Percentiles rank a stretch among this genome's conserved stretches.
Evolutionary conservation across 2,888 invertebrate species (phyloP).

Genomic region (Liopterus haemorrhoidalis): DNA sequence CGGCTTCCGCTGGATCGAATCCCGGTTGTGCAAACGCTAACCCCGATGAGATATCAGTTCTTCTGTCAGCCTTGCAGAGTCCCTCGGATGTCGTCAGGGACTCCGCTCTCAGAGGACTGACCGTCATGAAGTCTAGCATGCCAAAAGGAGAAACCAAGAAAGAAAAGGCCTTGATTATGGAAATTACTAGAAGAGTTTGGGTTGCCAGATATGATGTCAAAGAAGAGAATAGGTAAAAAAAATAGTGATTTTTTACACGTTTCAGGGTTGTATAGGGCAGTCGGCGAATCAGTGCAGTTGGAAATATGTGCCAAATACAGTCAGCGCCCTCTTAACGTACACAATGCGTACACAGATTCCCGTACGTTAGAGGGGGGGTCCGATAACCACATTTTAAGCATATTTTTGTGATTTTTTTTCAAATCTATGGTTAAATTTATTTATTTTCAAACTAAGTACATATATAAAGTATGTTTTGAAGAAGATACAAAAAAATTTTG

Average conservation of each 20-base stretch:
- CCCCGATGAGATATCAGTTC: conserved; percentile 65
- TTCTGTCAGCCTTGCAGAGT: conserved; percentile 72
- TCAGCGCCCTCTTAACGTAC: no score
- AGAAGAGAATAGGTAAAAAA: conserved; percentile 62
- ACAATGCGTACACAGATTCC: no score
- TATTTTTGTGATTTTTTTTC: no score
- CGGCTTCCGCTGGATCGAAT: conserved; percentile 65
- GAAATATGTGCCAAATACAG: no score
- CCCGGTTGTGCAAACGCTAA: conserved; percentile 57
- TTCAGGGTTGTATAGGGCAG: no score
- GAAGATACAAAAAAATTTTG: no score
- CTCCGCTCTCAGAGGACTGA: conserved; percentile 69
- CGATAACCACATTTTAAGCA: no score
- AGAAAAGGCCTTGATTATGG: conserved; percentile 54
- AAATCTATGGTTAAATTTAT: no score
- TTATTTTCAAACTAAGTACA: no score
- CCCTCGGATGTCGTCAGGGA: conserved; percentile 68
- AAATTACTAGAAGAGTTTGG: conserved; percentile 70
- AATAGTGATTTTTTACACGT: conserved; percentile 4
- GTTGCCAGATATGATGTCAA: conserved; percentile 75
- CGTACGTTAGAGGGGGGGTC: no score
- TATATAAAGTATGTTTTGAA: no score
- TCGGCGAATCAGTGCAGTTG: no score
- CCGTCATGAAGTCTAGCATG: conserved; percentile 57
- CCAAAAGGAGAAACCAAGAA: conserved; percentile 55